Conservation (phyloP, 2,888 invertebrate genomes). For the Mactromeris polynyma region DNA sequence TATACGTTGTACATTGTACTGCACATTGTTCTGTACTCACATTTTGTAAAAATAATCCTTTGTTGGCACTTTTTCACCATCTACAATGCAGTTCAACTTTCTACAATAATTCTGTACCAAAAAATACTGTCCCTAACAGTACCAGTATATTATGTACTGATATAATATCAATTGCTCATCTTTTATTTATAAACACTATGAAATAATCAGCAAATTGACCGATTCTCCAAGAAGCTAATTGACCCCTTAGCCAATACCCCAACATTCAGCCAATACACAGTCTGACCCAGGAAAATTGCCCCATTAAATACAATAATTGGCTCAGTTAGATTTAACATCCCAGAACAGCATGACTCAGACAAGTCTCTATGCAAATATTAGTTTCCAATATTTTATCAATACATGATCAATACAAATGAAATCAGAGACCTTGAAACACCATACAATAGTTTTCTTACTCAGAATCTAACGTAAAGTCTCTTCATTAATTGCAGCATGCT, state of each 20-base stretch:
- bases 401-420: conserved; percentile 37
- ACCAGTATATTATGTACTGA: background rate
- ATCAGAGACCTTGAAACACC: conserved; percentile 3
- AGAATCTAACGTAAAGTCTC: background rate
- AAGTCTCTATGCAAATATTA: conserved; percentile 36
- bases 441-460: background rate
- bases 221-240: conserved; percentile 21
- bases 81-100: background rate
- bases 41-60: background rate
- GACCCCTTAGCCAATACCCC: conserved; percentile 23
- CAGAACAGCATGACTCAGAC: conserved; percentile 25
- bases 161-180: background rate
- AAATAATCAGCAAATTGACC: conserved; percentile 9
- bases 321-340: conserved; percentile 32
- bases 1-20: background rate
- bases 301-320: conserved; percentile 40
- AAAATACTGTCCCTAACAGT: background rate
- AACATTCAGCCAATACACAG: background rate
- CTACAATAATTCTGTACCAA: background rate
- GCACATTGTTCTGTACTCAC: background rate
- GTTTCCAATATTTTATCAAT: conserved; percentile 37
- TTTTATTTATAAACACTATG: conserved; percentile 10
- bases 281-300: conserved; percentile 15
- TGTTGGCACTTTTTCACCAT: background rate
- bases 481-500: background rate